A percentile compares a stretch with the other conserved stretches of the same genome.
These are phyloP conservation scores for Aplochiton taeniatus DNA, from an alignment of 2,797 vertebrate species.

Conservation along the genomic window DNA sequence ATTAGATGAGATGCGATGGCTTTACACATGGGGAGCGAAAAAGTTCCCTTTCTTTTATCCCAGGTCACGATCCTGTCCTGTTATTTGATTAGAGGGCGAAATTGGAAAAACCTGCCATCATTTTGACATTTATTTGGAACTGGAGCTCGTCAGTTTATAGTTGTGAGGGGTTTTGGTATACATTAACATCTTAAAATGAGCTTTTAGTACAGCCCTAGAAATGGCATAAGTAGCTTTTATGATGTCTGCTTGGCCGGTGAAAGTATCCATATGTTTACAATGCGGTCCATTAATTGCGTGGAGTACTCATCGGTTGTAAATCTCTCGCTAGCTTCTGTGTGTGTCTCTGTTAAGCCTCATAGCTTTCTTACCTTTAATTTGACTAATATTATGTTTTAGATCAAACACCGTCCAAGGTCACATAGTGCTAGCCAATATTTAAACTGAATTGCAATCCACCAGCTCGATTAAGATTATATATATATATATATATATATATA, in stretches of 20 bases:
- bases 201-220: conserved; percentile 43
- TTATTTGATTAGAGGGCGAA: conserved; percentile 1
- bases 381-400: conserved; percentile 15
- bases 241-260: conserved; percentile 29
- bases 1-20: conserved; percentile 7
- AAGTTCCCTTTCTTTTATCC: conserved; percentile 12
- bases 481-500: no score
- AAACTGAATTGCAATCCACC: not conserved
- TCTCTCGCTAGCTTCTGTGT: conserved; percentile 39
- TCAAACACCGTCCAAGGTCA: conserved; percentile 17
- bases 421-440: not conserved
- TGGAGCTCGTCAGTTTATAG: conserved; percentile 24
- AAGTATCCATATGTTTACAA: conserved; percentile 51
- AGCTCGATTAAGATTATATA: not conserved
- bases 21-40: conserved; percentile 7
- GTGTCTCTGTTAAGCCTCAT: conserved; percentile 20
- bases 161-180: conserved; percentile 28
- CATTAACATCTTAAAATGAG: conserved; percentile 23
- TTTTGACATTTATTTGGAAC: not conserved
- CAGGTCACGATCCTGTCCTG: not conserved
- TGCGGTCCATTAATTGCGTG: conserved; percentile 47
- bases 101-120: conserved; percentile 2
- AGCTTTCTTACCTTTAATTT: conserved; percentile 13
- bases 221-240: conserved; percentile 44
- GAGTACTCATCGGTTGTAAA: conserved; percentile 36